Conservation (phyloP, 2,888 invertebrate genomes). For the Oxyscelio sp. region DNA sequence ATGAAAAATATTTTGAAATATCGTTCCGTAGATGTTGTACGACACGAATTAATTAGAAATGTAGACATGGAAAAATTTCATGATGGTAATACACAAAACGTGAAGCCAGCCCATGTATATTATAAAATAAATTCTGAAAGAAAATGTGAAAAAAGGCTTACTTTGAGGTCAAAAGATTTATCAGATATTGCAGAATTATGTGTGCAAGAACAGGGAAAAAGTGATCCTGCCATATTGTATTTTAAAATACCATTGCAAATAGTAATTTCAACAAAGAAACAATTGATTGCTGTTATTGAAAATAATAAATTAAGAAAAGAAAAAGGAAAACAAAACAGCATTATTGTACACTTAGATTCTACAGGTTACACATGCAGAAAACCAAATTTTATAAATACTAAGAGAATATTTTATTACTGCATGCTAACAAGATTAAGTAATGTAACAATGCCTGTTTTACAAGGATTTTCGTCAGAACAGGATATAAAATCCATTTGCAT, state of each 20-base stretch:
- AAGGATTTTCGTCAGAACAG: slow-evolving; percentile 58
- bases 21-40: not conserved
- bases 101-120: not conserved
- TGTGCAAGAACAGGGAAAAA: not conserved
- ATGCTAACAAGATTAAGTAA: not conserved
- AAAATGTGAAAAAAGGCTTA: not conserved
- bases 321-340: not conserved
- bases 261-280: slow-evolving; percentile 28
- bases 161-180: slow-evolving; percentile 59
- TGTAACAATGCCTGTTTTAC: slow-evolving; percentile 9
- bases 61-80: slow-evolving; percentile 1
- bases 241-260: not conserved
- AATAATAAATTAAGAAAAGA: not conserved
- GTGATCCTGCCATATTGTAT: slow-evolving; percentile 30
- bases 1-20: not conserved
- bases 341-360: slow-evolving; percentile 1
- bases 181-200: slow-evolving; percentile 19
- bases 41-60: no score
- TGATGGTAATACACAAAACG: slow-evolving; percentile 13
- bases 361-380: slow-evolving; percentile 32
- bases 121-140: slow-evolving; percentile 41
- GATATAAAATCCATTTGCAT: slow-evolving; percentile 34
- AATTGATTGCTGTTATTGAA: not conserved
- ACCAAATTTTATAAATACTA: slow-evolving; percentile 44
- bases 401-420: slow-evolving; percentile 52